A percentile compares a stretch with the other conserved stretches of the same genome.
Conservation (phyloP, 2,888 invertebrate genomes). For the Zootermopsis nevadensis region DNA sequence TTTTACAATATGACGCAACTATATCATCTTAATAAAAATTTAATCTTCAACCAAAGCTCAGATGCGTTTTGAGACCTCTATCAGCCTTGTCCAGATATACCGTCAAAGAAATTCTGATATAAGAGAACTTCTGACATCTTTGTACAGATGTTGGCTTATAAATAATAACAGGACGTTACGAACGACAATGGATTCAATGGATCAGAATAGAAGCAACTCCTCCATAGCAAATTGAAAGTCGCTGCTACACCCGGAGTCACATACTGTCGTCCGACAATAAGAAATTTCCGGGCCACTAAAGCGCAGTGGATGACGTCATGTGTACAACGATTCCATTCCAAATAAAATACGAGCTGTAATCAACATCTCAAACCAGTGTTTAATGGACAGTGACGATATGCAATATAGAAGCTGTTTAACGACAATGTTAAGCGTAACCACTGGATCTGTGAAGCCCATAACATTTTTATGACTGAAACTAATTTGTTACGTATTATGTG, state of each 20-base stretch:
- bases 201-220: conserved; percentile 22
- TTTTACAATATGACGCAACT: too few species aligned
- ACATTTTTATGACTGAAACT: neutral
- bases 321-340: conserved; percentile 11
- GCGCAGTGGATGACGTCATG: conserved; percentile 42
- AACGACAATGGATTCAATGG: conserved; percentile 20
- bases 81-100: neutral
- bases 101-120: neutral
- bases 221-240: conserved; percentile 35
- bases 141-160: neutral
- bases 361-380: conserved; percentile 15
- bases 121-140: too few species aligned
- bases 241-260: neutral
- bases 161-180: neutral
- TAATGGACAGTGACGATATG: conserved; percentile 6
- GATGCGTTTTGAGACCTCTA: too few species aligned
- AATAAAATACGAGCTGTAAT: neutral
- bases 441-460: neutral
- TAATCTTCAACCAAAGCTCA: too few species aligned
- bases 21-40: too few species aligned
- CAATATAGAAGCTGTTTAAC: neutral
- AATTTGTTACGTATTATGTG: conserved; percentile 8
- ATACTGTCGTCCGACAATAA: conserved; percentile 36
- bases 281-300: conserved; percentile 44
- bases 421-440: neutral